Evolutionary conservation across 2,797 vertebrate species (phyloP).

Genomic region (Alcedo atthis): DNA sequence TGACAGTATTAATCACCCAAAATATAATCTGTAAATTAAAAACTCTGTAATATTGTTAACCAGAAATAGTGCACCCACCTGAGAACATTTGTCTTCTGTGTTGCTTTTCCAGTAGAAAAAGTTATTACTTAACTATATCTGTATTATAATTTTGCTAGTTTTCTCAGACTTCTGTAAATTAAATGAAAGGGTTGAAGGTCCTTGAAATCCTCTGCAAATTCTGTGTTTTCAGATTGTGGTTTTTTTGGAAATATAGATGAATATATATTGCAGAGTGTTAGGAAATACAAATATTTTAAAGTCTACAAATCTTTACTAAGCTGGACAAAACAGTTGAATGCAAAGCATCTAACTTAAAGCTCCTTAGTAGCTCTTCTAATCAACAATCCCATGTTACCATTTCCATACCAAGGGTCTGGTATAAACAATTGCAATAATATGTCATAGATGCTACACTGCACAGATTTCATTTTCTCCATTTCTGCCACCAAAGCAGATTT

Average conservation of each 20-base stretch:
- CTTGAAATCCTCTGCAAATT: background rate
- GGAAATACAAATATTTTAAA: background rate
- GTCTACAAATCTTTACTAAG: background rate
- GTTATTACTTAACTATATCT: slow-evolving; percentile 50
- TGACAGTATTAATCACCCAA: slow-evolving; percentile 70
- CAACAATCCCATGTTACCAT: background rate
- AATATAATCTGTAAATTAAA: slow-evolving; percentile 76
- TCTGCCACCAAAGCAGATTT: background rate
- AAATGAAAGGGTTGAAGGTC: background rate
- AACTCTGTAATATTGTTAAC: slow-evolving; percentile 51
- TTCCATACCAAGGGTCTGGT: background rate
- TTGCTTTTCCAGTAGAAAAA: slow-evolving; percentile 43
- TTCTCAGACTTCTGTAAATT: background rate
- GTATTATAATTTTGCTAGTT: slow-evolving; percentile 27
- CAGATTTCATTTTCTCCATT: background rate
- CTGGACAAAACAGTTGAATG: background rate
- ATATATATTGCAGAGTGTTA: background rate
- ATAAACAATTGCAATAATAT: background rate
- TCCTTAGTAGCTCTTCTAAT: background rate
- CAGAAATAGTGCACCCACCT: slow-evolving; percentile 30
- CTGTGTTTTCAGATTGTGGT: background rate
- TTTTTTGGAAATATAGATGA: background rate
- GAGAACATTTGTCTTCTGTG: slow-evolving; percentile 64
- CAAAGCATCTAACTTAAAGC: background rate
- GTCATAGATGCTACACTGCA: background rate